A percentile compares a stretch with the other conserved stretches of the same genome.
Conservation (phyloP, 1,140 invertebrate genomes). For the Cherax quadricarinatus region DNA sequence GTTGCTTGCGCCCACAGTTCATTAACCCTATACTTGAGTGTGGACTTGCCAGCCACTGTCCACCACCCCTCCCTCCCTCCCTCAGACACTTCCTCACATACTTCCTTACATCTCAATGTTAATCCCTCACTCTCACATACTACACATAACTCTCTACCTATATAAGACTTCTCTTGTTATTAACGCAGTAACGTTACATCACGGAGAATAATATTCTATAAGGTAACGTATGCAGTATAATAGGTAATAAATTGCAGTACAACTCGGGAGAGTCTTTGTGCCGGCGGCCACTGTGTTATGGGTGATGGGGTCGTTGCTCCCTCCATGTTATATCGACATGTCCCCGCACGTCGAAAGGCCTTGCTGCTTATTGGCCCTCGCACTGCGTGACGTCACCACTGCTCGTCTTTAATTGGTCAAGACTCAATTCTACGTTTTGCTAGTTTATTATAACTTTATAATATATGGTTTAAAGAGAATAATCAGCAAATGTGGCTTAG, state of each 20-base stretch:
- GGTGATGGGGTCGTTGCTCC: constrained; percentile 5
- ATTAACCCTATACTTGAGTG: not conserved
- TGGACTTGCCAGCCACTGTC: not conserved
- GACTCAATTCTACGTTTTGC: not conserved
- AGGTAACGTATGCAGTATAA: not conserved
- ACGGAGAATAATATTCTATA: not conserved
- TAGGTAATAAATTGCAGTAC: not conserved
- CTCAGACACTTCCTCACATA: no score
- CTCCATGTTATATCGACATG: not conserved
- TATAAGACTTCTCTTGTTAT: no score
- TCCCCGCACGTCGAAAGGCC: not conserved
- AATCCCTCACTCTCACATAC: no score
- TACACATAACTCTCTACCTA: no score
- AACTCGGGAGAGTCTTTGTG: not conserved
- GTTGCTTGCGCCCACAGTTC: no score
- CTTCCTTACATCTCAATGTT: no score
- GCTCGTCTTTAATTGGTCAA: constrained; percentile 5
- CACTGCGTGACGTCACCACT: not conserved
- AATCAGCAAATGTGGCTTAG: not conserved
- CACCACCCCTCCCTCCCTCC: no score
- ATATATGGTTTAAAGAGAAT: not conserved
- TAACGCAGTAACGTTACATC: not conserved
- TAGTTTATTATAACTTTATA: not conserved
- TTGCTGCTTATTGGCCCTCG: not conserved
- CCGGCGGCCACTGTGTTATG: not conserved